Evolutionary conservation across 2,113 vertebrate genomes (phyloP).

Genomic region (Apaloderma vittatum): DNA sequence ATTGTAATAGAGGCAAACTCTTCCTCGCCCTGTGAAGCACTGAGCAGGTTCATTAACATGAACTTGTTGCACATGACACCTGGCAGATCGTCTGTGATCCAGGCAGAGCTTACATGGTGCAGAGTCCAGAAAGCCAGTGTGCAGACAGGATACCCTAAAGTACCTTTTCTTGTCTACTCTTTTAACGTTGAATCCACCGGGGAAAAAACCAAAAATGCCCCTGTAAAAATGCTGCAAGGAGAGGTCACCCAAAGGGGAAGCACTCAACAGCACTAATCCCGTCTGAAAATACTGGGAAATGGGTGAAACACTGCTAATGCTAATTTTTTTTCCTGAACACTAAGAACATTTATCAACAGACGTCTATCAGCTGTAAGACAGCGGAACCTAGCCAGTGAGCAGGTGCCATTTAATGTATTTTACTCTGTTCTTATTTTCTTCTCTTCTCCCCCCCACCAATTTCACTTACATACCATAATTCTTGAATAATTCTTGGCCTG

Average conservation of each 20-base stretch:
- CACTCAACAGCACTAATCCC: neutral
- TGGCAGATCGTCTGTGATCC: neutral
- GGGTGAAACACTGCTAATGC: neutral
- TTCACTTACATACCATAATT: neutral
- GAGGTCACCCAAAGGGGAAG: neutral
- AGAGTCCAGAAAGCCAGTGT: neutral
- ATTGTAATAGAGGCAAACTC: neutral
- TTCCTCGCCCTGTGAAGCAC: neutral
- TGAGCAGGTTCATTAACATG: neutral
- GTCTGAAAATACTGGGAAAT: neutral
- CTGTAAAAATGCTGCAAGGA: neutral
- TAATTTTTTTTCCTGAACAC: neutral
- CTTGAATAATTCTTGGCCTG: neutral
- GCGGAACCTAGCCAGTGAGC: neutral
- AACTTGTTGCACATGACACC: neutral
- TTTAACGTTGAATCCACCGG: neutral
- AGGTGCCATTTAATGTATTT: neutral
- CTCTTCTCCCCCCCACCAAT: neutral
- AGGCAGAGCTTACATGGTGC: neutral
- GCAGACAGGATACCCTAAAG: neutral
- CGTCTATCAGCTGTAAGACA: neutral
- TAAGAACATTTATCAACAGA: neutral
- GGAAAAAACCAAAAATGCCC: neutral
- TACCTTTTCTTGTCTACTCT: neutral
- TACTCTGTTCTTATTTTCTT: neutral